A percentile compares a stretch with the other conserved stretches of the same genome.
phyloP scores from a whole-genome alignment of 2,888 invertebrate genomes.

The Omphaloscelis lunosa region DNA sequence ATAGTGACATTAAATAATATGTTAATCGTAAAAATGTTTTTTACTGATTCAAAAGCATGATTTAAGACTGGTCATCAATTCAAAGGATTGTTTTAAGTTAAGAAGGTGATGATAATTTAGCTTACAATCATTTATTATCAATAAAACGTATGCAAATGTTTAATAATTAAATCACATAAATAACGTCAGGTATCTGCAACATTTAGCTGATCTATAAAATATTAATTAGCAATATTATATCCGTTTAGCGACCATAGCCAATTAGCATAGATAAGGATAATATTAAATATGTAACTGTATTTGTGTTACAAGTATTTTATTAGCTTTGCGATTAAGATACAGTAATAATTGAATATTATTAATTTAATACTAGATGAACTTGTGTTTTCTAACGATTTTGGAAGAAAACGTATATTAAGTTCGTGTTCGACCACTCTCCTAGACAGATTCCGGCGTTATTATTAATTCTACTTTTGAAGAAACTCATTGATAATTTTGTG shows the following conservation, averaged over 20 bases:
- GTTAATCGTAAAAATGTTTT: neutral
- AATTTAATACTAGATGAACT: conserved; percentile 1
- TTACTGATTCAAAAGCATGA: neutral
- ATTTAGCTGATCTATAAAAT: conserved; percentile 58
- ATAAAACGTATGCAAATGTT: conserved; percentile 36
- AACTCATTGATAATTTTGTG: neutral
- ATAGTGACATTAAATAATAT: too few relatives aligned
- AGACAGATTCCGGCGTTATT: neutral
- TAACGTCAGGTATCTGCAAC: conserved; percentile 37
- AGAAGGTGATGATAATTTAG: conserved; percentile 10
- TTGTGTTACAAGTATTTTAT: conserved; percentile 21
- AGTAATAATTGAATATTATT: conserved; percentile 40
- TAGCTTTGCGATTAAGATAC: conserved; percentile 10
- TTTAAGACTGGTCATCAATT: neutral
- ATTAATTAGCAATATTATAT: conserved; percentile 59
- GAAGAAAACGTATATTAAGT: neutral
- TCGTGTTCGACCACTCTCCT: neutral
- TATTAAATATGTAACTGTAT: conserved; percentile 33
- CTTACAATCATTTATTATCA: conserved; percentile 14
- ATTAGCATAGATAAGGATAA: conserved; percentile 55
- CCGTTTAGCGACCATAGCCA: conserved; percentile 33
- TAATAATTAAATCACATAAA: conserved; percentile 56
- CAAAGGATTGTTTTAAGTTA: neutral
- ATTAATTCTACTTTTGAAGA: neutral
- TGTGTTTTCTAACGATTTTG: conserved; percentile 43